These are phyloP conservation scores for Podarcis raffonei DNA, from an alignment of 2,113 vertebrate species.

Conservation along the genomic window DNA sequence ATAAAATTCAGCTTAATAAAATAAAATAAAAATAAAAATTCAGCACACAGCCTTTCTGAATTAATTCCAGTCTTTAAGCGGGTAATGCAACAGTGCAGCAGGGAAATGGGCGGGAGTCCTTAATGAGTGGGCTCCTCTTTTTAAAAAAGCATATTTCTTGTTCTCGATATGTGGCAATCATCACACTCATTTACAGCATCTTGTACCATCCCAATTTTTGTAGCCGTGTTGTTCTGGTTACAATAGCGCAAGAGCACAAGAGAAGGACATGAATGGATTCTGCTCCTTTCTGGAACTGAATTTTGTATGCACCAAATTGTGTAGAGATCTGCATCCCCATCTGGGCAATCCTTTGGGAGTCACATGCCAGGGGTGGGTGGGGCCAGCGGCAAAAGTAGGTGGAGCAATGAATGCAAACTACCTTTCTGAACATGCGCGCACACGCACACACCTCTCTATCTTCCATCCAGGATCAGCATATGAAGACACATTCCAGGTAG, in stretches of 20 bases:
- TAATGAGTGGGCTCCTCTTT: constrained; percentile 11
- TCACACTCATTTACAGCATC: fast-evolving
- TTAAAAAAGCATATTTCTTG: constrained; percentile 27
- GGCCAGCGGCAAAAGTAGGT: no score
- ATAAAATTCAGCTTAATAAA: constrained; percentile 49
- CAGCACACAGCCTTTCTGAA: constrained; percentile 64
- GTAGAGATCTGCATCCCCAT: no score
- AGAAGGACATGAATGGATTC: constrained; percentile 2
- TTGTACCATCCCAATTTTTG: fast-evolving
- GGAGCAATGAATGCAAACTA: no score
- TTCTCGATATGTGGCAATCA: constrained; percentile 23
- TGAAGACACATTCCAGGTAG: no score
- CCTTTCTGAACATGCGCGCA: no score
- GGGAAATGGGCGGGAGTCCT: constrained; percentile 56
- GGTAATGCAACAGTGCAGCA: constrained; percentile 60
- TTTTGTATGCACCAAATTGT: not conserved
- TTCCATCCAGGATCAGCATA: no score
- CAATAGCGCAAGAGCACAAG: not conserved
- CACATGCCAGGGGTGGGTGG: no score
- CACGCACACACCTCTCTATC: no score
- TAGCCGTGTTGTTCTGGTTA: not conserved
- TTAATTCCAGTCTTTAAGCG: constrained; percentile 68
- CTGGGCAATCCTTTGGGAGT: no score
- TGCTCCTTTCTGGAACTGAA: not conserved
- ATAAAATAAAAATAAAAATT: constrained; percentile 39